Evolutionary conservation across 2,797 vertebrate genomes (phyloP), one percentile per base, ranked within the genome.

Genomic region (Helostoma temminkii): DNA sequence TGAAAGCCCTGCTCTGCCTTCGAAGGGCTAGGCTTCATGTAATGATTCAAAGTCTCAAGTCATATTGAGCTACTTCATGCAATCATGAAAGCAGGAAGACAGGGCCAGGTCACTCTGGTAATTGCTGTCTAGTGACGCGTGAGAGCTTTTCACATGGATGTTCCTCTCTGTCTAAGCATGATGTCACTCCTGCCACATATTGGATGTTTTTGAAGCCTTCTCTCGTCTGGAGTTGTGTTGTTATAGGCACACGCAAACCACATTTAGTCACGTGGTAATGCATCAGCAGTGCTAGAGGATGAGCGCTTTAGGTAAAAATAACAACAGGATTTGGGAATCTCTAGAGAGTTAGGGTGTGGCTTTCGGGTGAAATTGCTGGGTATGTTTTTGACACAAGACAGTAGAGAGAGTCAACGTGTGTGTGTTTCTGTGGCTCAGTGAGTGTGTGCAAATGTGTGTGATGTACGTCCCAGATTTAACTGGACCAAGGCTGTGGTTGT

Each of bases 261-360:
- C 61, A 50, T 25, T 58, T 59, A 53, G 68, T 52, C 67, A 77
- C 43, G 41, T 68, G 68, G 60, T 75, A 28, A 69, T 55, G 81
- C 83, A 78, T 84, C 82, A 59, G 75, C 81, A 83, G 76, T 43
- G 66, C 65, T 28, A 7, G 68, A 79, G 72, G 54, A 64, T 54
- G 49, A 83, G 67, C 26, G 10, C 71, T 72, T 39, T 47, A 58
- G 84, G 88, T 91, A 93, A 92, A 94, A 94, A 94, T 93, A 93
- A 92, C 86, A 73, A 71, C 71, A 79, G 80, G 80, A 86, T 85
- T 89, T 82, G 76, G 70, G 80, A 85, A 84, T 65, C 88, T 89
- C 85, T 72, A 71, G 90, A 82, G 91, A 90, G 83, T 85, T 66
- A 85, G 92, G 93, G 92, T 91, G 93, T 92, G 85, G 92, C 93